These are phyloP conservation scores for Netelia inedita DNA, from an alignment of 2,888 invertebrate species.

Conservation along the genomic window DNA sequence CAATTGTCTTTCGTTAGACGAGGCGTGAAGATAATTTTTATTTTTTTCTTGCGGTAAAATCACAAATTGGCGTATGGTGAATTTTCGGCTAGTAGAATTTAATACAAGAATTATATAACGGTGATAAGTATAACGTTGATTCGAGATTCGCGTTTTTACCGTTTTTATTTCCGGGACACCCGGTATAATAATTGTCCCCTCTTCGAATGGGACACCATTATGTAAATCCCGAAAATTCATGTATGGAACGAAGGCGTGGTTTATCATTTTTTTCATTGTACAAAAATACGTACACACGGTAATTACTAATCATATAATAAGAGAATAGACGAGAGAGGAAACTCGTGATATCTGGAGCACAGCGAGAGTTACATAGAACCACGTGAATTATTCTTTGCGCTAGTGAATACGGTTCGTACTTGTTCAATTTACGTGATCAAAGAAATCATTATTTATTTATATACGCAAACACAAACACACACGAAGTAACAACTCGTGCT, in stretches of 20 bases:
- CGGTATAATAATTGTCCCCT: too few relatives aligned
- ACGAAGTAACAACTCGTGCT: slow-evolving; percentile 34
- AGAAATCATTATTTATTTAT: slow-evolving; percentile 67
- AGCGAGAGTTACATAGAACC: slow-evolving; percentile 39
- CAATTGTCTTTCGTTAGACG: slow-evolving; percentile 66
- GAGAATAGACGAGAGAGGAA: slow-evolving; percentile 30
- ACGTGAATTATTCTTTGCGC: slow-evolving; percentile 41
- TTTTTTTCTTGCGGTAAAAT: slow-evolving; percentile 13
- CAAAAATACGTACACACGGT: neutral
- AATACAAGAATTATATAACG: neutral
- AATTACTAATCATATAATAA: slow-evolving; percentile 30
- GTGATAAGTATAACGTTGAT: neutral
- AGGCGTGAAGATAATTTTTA: slow-evolving; percentile 57
- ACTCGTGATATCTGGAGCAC: slow-evolving; percentile 65
- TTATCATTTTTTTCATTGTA: too few relatives aligned
- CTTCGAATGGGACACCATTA: too few relatives aligned
- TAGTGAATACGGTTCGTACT: slow-evolving; percentile 17
- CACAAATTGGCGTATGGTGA: slow-evolving; percentile 29
- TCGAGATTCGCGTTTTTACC: too few relatives aligned
- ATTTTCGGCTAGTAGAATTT: neutral
- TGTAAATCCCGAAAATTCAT: too few relatives aligned
- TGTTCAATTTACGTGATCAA: slow-evolving; percentile 9
- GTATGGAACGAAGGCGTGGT: too few relatives aligned
- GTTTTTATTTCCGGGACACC: too few relatives aligned
- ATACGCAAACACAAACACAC: neutral